These are phyloP conservation scores for Phrynosoma platyrhinos DNA, from an alignment of 2,113 vertebrate species.

Conservation along the genomic window DNA sequence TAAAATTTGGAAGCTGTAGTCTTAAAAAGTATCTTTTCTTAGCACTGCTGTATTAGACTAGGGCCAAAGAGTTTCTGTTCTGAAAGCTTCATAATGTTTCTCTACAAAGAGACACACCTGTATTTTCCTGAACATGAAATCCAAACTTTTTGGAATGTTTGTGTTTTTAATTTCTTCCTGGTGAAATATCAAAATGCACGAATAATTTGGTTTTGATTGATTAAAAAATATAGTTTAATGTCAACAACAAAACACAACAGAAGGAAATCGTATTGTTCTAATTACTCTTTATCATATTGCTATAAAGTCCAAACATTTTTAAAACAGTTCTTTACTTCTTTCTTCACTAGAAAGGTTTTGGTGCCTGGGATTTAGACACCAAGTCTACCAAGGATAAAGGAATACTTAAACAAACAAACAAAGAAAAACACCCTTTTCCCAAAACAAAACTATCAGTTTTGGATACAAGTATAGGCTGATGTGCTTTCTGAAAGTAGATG, in stretches of 20 bases:
- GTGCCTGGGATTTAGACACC: background rate
- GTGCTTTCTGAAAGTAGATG: slow-evolving; percentile 8
- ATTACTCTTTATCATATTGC: background rate
- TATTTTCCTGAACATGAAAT: background rate
- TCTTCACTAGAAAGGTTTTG: background rate
- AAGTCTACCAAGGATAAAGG: background rate
- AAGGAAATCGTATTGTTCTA: background rate
- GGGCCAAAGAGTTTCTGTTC: background rate
- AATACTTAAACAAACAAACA: background rate
- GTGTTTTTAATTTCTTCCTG: background rate
- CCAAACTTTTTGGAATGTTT: background rate
- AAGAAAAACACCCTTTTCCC: background rate
- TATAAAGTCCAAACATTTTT: background rate
- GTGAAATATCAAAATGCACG: background rate
- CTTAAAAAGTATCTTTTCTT: no score
- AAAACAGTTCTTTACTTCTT: background rate
- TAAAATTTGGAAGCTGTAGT: no score
- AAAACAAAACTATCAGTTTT: background rate
- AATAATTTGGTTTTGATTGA: background rate
- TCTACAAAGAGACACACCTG: background rate
- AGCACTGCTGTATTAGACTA: no score
- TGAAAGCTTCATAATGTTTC: background rate
- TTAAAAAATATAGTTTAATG: background rate
- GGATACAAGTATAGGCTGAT: background rate
- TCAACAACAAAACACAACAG: background rate